Percentiles rank a stretch among this genome's conserved stretches.
phyloP scores from a whole-genome alignment of 2,113 vertebrate genomes.

The Triplophysa siluroides region DNA sequence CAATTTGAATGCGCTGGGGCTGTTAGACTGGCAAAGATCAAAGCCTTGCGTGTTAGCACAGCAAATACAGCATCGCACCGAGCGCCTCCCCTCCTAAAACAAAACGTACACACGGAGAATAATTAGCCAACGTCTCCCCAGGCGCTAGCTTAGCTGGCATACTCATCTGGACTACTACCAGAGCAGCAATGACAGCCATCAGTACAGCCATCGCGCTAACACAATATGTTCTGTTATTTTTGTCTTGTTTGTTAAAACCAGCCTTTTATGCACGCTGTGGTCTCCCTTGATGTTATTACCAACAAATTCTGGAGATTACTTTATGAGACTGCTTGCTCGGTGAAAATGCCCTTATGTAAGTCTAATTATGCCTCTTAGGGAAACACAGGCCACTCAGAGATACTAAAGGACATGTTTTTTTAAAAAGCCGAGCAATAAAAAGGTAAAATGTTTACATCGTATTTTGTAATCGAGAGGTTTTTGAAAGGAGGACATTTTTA shows the following conservation, averaged over 20 bases:
- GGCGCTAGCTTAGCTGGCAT: conserved; percentile 21
- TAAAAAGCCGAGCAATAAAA: not conserved
- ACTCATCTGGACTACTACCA: conserved; percentile 9
- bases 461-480: no score
- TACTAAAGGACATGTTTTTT: not conserved
- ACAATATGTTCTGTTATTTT: conserved; percentile 24
- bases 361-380: conserved; percentile 18
- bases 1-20: conserved; percentile 29
- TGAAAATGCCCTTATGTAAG: conserved; percentile 4
- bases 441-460: not conserved
- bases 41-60: conserved; percentile 25
- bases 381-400: not conserved
- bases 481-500: not conserved
- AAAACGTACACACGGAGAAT: conserved; percentile 22
- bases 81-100: conserved; percentile 14
- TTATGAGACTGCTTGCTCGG: not conserved
- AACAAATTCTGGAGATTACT: conserved; percentile 1
- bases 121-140: conserved; percentile 21
- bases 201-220: conserved; percentile 5
- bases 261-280: not conserved
- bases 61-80: conserved; percentile 18
- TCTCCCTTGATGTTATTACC: conserved; percentile 8
- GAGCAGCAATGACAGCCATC: conserved; percentile 12
- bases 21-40: conserved; percentile 38
- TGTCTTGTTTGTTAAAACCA: conserved; percentile 29